phyloP scores from a whole-genome alignment of 2,113 vertebrate species.

The Muscicapa adusta region DNA sequence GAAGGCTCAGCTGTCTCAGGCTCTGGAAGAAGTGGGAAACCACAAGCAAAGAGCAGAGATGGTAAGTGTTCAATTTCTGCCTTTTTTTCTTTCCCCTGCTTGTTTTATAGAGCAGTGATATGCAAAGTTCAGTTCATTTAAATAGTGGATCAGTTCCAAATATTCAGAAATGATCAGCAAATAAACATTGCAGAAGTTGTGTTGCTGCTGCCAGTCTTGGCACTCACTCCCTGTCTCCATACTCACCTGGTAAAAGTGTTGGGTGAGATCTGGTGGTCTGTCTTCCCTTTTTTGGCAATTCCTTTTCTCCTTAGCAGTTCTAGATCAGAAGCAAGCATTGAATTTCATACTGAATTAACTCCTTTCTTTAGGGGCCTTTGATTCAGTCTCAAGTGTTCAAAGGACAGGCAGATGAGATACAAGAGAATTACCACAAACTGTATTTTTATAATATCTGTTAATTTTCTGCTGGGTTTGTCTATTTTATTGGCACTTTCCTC shows the following conservation, averaged over 20 bases:
- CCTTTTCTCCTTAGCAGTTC: neutral
- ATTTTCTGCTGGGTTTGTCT: neutral
- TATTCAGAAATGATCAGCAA: neutral
- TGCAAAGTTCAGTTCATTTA: neutral
- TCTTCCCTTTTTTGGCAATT: neutral
- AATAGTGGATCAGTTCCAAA: neutral
- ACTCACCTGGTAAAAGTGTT: neutral
- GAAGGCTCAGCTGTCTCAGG: slow-evolving; percentile 85
- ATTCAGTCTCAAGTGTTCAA: neutral
- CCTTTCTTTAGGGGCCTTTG: neutral
- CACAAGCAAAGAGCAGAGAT: slow-evolving; percentile 87
- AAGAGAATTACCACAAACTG: neutral
- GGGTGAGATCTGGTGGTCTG: neutral
- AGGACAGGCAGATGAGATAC: neutral
- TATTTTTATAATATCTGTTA: neutral
- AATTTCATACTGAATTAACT: slow-evolving; percentile 17
- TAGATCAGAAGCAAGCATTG: slow-evolving; percentile 5
- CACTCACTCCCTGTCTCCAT: neutral
- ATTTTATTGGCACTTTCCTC: neutral
- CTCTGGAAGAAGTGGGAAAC: slow-evolving; percentile 82
- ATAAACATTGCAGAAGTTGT: neutral
- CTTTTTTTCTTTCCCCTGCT: fast-evolving
- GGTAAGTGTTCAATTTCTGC: slow-evolving; percentile 69
- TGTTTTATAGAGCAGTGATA: neutral
- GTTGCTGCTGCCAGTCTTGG: neutral